Evolutionary conservation across 2,888 invertebrate genomes (phyloP).

Genomic region (Brassicogethes aeneus): DNA sequence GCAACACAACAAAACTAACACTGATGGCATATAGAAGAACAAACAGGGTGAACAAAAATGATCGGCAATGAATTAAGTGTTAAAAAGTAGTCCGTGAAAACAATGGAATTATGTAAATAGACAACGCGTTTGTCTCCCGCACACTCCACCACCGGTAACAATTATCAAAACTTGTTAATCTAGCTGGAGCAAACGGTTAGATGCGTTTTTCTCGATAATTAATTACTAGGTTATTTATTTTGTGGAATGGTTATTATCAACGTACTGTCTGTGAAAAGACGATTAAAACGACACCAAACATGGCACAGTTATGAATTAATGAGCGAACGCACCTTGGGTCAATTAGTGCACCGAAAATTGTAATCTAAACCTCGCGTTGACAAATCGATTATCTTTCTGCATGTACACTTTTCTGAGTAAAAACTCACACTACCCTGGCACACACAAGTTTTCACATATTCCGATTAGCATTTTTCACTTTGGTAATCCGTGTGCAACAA

Average conservation of each 20-base stretch:
- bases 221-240: too few species aligned
- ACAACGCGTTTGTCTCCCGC: slow-evolving; percentile 10
- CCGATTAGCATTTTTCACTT: slow-evolving; percentile 10
- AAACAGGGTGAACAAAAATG: too few species aligned
- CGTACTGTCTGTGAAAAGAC: slow-evolving; percentile 17
- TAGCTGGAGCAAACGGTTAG: slow-evolving; percentile 8
- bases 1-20: background rate
- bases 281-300: slow-evolving; percentile 38
- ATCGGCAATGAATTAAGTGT: too few species aligned
- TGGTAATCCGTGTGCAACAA: slow-evolving; percentile 2
- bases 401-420: slow-evolving; percentile 27
- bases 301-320: slow-evolving; percentile 30
- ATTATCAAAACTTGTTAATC: slow-evolving; percentile 31
- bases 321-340: slow-evolving; percentile 43
- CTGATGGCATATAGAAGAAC: background rate
- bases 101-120: slow-evolving; percentile 11
- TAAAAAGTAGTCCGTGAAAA: slow-evolving; percentile 1
- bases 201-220: background rate
- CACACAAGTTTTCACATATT: slow-evolving; percentile 7
- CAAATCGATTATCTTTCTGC: slow-evolving; percentile 47
- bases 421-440: slow-evolving; percentile 14
- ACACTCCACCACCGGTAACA: slow-evolving; percentile 12
- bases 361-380: slow-evolving; percentile 46
- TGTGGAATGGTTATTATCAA: slow-evolving; percentile 7
- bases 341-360: slow-evolving; percentile 46